Percentiles rank a stretch among this genome's conserved stretches.
Evolutionary conservation across 2,888 invertebrate genomes (phyloP).

Genomic region (Acheta domesticus): DNA sequence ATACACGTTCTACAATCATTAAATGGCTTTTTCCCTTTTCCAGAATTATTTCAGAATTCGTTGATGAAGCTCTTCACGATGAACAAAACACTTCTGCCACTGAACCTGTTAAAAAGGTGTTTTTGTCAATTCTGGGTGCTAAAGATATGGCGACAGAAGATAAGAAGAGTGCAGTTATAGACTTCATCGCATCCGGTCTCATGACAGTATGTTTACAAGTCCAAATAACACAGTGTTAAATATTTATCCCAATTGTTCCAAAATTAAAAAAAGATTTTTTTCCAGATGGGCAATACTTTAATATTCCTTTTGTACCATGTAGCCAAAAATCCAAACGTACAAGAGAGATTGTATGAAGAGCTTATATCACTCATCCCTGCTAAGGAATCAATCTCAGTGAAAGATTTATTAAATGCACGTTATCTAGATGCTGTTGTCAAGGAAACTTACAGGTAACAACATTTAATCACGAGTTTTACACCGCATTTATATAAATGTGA

Average conservation of each 20-base stretch:
- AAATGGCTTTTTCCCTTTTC: too few relatives aligned
- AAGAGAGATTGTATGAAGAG: slow-evolving; percentile 64
- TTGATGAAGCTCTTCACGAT: slow-evolving; percentile 62
- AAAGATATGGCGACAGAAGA: slow-evolving; percentile 71
- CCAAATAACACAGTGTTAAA: neutral
- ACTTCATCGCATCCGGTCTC: slow-evolving; percentile 83
- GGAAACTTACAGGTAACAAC: slow-evolving; percentile 63
- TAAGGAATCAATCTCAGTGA: slow-evolving; percentile 55
- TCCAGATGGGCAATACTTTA: slow-evolving; percentile 73
- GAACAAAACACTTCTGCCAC: slow-evolving; percentile 54
- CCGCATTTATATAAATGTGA: too few relatives aligned
- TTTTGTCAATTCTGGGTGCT: slow-evolving; percentile 69
- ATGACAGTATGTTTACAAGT: slow-evolving; percentile 65
- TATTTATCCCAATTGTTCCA: neutral
- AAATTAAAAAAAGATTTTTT: slow-evolving; percentile 31
- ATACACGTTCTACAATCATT: too few relatives aligned
- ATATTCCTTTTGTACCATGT: slow-evolving; percentile 73
- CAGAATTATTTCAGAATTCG: slow-evolving; percentile 68
- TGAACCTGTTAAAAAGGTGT: slow-evolving; percentile 65
- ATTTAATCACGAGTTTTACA: neutral
- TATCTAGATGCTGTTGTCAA: slow-evolving; percentile 74
- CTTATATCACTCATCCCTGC: slow-evolving; percentile 54
- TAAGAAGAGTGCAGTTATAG: slow-evolving; percentile 79
- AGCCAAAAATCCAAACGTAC: slow-evolving; percentile 64
- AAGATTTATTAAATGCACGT: slow-evolving; percentile 62